Evolutionary conservation across 2,888 invertebrate species (phyloP).

Genomic region (Parnassius glacialis): DNA sequence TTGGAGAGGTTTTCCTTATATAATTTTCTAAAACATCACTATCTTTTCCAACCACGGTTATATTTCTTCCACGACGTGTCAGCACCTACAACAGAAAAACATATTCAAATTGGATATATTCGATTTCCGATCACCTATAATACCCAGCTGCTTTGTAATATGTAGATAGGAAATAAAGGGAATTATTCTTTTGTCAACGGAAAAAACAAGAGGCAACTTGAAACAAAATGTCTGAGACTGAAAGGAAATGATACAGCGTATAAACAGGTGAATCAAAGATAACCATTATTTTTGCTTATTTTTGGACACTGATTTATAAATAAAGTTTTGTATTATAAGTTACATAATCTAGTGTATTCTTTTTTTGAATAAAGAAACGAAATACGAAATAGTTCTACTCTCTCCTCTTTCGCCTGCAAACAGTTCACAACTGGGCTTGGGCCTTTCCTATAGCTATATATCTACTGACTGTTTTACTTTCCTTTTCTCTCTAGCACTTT

Average conservation of each 20-base stretch:
- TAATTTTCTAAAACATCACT: slow-evolving; percentile 73
- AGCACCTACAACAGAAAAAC: slow-evolving; percentile 59
- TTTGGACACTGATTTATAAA: too few species aligned
- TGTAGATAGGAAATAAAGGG: neutral
- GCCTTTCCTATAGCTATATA: too few species aligned
- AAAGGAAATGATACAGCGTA: neutral
- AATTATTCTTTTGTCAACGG: slow-evolving; percentile 1
- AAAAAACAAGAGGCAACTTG: neutral
- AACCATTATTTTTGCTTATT: too few species aligned
- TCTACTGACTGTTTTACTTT: too few species aligned
- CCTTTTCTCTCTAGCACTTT: too few species aligned
- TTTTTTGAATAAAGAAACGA: too few species aligned
- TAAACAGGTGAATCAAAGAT: too few species aligned
- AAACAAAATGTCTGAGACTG: neutral
- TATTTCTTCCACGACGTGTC: slow-evolving; percentile 57
- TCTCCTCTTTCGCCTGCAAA: too few species aligned
- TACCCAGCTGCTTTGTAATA: neutral
- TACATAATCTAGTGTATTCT: too few species aligned
- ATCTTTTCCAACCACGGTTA: slow-evolving; percentile 67
- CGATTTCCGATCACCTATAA: slow-evolving; percentile 6
- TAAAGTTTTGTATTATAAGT: too few species aligned
- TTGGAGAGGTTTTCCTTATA: slow-evolving; percentile 71
- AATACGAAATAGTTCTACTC: too few species aligned
- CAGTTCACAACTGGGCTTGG: too few species aligned
- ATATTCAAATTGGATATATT: slow-evolving; percentile 4